Conservation (phyloP, 2,888 invertebrate genomes). For the Actias luna region DNA sequence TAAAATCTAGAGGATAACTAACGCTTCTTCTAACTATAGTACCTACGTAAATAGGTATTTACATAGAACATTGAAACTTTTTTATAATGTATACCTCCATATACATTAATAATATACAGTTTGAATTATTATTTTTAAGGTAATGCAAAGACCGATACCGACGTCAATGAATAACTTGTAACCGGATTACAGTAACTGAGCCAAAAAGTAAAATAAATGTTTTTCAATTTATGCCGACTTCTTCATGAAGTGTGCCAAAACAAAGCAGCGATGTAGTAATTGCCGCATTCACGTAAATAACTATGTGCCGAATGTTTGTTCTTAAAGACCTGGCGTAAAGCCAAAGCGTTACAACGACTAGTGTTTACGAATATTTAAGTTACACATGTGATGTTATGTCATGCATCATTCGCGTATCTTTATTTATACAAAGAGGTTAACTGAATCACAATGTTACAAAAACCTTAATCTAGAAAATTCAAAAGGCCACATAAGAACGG, state of each 20-base stretch:
- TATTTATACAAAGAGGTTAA: background rate
- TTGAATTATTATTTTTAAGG: background rate
- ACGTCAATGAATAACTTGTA: background rate
- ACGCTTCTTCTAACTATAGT: too few relatives aligned
- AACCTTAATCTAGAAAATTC: background rate
- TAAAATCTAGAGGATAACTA: background rate
- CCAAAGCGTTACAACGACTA: background rate
- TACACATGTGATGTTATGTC: background rate
- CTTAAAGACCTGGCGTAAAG: slow-evolving; percentile 1
- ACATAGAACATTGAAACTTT: too few relatives aligned
- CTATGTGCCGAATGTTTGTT: slow-evolving; percentile 7
- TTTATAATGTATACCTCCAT: background rate
- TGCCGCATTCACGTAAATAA: slow-evolving; percentile 9
- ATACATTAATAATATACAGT: background rate
- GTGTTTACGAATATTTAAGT: background rate
- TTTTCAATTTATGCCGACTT: slow-evolving; percentile 1
- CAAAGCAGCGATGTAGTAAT: slow-evolving; percentile 2
- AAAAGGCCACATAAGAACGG: background rate
- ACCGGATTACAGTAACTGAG: background rate
- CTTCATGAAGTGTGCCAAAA: slow-evolving; percentile 3
- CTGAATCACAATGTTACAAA: background rate
- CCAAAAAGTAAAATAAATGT: background rate
- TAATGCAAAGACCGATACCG: background rate
- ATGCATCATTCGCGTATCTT: background rate
- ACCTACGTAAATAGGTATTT: too few relatives aligned